Base-by-base conservation (phyloP, 2,113 vertebrate species). In the Setophaga petechia region DNA sequence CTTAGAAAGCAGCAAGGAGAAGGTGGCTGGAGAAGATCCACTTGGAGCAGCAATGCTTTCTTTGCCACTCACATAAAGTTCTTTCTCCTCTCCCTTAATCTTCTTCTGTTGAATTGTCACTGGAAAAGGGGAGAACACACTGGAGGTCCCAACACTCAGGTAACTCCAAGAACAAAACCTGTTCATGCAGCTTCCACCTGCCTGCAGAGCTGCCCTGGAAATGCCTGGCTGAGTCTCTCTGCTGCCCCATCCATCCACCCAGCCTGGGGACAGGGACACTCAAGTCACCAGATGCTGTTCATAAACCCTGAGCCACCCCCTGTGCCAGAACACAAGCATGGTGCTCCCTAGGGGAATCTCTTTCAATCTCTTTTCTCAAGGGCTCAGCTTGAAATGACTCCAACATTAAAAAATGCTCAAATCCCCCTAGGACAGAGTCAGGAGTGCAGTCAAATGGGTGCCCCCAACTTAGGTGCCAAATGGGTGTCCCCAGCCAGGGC, bases 1-100 rank as follows among this genome's bases (percentile, higher is more conserved):
- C 10, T 11, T 68, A 90, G 72, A 92, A 97, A 94, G 71, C 84
- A 84, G 93, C 61, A 76, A 95, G 81, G 78, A 95, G 37, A 39
- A 39, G 96, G 28, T 2, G 4, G 58, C 84, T 92, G 93, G 87
- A 74, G 90, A 93, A 85, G 94, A 93, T 90, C 47, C 59, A 43
- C 63, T 87, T 80, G 85, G 67, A 97, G 79, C 61, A 96, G 61
- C 63, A 80, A 14, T 30, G 8, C 22, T 80, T 46, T 49, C 49
- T 87, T 75, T 72, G 44, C 85, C 5, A 2, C 86, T 91, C 73
- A 77, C 58, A 83, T 62, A 37, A 93, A 89, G 76, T 79, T 74
- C 58, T 63, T 78, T 52, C 11, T 54, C 43, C 12, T 41, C 35
- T 65, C 52, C 46, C 23, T 65, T 43, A 7, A 67, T 91, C 63